Base-by-base conservation (phyloP, 2,113 vertebrate genomes). In the Cynoglossus semilaevis region DNA sequence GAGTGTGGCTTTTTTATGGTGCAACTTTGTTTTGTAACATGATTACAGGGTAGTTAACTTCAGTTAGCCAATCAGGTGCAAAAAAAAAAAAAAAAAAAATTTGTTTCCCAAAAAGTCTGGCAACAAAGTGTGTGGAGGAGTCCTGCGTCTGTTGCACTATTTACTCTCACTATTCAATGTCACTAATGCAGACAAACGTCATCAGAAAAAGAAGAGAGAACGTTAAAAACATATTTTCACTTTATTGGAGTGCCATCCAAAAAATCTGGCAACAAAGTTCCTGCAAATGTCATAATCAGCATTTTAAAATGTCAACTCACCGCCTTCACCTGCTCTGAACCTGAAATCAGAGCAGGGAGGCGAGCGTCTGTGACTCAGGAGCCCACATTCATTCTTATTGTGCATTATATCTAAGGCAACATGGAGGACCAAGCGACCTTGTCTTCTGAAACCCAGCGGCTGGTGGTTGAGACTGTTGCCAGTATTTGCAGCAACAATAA, bases 361-460 rank as follows among this genome's bases (percentile, higher is more conserved):
- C 48, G 53, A 41, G 58, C 70, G 67, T 36, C 42, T 16, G 49
- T 47, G 52, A 45, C 66, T 48, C 22, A 63, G 67, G 16, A 46
- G 48, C 49, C 61, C 73, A 75, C 82, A 78, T 86, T 85, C 86
- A 80, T 74, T 76, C 81, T 72, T 79, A 76, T 85, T 87, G 86
- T 89, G 86, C 88, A 86, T 87, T 71, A 57, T 70, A 80, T 80
- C 81, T 89, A 88, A 89, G 88, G 88, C 88, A 89, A 83, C 83
- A 80, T 65, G 88, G 86, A 83, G 81, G 76, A 82, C 83, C 83
- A 80, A 82, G 85, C 69, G 0, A 64, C 72, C 68, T 58, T 70
- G 59, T 56, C 47, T 16, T 51, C 37, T 66, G 69, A 36, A 69
- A 56, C 56, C 72, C 61, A 72, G 77, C 35, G 46, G 84, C 85